These are phyloP conservation scores for Scaptomyza reducta DNA, from an alignment of 2,888 invertebrate species.

Conservation along the genomic window DNA sequence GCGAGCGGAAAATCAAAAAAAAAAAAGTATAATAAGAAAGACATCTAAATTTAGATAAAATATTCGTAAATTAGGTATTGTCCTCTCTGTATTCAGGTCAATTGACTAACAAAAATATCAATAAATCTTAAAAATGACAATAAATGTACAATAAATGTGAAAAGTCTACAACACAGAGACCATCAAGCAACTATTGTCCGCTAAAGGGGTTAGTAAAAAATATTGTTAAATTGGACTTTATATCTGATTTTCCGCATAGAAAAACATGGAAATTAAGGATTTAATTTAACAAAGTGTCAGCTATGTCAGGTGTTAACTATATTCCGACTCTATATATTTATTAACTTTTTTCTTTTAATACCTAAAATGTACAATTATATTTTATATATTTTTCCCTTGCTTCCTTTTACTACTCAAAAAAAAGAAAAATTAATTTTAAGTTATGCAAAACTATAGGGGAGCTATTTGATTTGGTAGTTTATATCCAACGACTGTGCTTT, in stretches of 20 bases:
- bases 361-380: no score
- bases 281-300: no score
- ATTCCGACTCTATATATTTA: no score
- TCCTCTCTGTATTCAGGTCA: not conserved
- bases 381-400: no score
- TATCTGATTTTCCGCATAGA: no score
- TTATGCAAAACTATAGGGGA: constrained; percentile 1
- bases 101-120: not conserved
- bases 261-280: no score
- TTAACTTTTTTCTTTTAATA: no score
- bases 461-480: constrained; percentile 5
- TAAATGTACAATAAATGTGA: not conserved
- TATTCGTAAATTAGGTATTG: not conserved
- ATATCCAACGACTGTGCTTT: not conserved
- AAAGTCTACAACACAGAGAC: no score
- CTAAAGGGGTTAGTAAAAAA: no score
- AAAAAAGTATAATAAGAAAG: constrained; percentile 3
- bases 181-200: no score
- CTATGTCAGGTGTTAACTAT: no score
- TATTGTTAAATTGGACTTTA: not conserved
- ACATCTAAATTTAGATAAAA: not conserved
- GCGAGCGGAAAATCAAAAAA: not conserved
- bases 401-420: no score
- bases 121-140: not conserved
- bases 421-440: not conserved